Evolutionary conservation across 2,113 vertebrate genomes (phyloP), one percentile per base, ranked within the genome.

Genomic region (Oreochromis niloticus): DNA sequence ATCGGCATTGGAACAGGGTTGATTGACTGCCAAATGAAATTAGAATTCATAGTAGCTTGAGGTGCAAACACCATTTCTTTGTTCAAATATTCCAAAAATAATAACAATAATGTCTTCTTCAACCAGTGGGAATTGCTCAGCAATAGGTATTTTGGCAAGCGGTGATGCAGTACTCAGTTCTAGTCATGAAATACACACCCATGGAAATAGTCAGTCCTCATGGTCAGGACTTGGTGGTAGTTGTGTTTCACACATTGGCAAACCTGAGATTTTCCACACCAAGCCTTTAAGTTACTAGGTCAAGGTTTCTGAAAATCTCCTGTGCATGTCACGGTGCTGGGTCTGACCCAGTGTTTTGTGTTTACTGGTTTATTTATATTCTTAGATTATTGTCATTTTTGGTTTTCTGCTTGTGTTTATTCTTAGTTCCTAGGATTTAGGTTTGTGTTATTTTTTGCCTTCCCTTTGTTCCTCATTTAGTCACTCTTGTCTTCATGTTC

Each of bases 111-210:
- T 4, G 7, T 13, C 59, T 50, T 79, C 22, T 22, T 14, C 56
- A 55, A 36, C 82, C 81, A 24, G 5, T 36, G 82, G 88, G 84
- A 82, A 80, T 80, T 80, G 81, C 46, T 48, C 80, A 36, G 57
- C 17, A 19, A 82, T 30, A 2, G 63, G 89, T 91, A 84, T 84
- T 36, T 68, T 78, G 84, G 87, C 71, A 85, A 89, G 84, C 14
- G 7, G n/a, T 59, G 61, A 71, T 71, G 80, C 80, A 73, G 43
- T 59, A 50, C 10, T n/a, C 43, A 32, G 36, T 85, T 66, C 83
- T 82, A 81, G 24, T 75, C n/a, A 83, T 48, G 4, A 85, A 78
- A 83, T 50, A 41, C 48, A 50, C 61, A 85, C 36, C 19, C 16
- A 36, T 32, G 61, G 46, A 82, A 81, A 78, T 54, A 52, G 36